These are phyloP conservation scores for Limosa lapponica DNA, from an alignment of 2,797 vertebrate genomes.

Conservation along the genomic window DNA sequence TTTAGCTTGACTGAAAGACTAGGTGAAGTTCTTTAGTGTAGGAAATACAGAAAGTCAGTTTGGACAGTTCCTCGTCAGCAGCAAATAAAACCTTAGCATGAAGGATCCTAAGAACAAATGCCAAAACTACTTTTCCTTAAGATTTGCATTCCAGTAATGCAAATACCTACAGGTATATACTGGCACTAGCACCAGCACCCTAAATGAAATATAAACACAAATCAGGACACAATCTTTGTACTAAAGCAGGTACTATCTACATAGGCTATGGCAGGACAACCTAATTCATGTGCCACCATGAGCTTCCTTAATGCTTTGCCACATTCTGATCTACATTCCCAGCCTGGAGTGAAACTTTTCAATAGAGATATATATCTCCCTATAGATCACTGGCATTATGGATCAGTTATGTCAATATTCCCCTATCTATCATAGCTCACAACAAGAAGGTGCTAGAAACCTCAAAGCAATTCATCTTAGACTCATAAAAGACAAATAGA, in stretches of 20 bases:
- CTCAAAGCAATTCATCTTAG: neutral
- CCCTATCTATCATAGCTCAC: neutral
- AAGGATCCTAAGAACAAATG: neutral
- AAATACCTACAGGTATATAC: neutral
- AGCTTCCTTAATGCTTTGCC: neutral
- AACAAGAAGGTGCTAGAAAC: neutral
- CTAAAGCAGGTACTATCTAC: neutral
- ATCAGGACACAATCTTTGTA: neutral
- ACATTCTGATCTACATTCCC: neutral
- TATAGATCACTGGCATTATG: neutral
- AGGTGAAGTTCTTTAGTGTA: neutral
- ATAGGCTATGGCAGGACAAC: neutral
- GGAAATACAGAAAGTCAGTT: neutral
- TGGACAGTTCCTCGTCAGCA: neutral
- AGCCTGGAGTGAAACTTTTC: neutral
- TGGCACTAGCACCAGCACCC: neutral
- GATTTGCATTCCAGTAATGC: neutral
- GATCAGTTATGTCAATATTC: neutral
- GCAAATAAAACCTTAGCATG: neutral
- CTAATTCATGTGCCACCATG: neutral
- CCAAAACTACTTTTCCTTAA: neutral
- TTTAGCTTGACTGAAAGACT: neutral
- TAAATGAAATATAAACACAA: neutral
- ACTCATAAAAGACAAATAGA: neutral
- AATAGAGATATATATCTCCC: neutral